Evolutionary conservation across 1,140 invertebrate species (phyloP).

Genomic region (Pachypeltis micranthus): DNA sequence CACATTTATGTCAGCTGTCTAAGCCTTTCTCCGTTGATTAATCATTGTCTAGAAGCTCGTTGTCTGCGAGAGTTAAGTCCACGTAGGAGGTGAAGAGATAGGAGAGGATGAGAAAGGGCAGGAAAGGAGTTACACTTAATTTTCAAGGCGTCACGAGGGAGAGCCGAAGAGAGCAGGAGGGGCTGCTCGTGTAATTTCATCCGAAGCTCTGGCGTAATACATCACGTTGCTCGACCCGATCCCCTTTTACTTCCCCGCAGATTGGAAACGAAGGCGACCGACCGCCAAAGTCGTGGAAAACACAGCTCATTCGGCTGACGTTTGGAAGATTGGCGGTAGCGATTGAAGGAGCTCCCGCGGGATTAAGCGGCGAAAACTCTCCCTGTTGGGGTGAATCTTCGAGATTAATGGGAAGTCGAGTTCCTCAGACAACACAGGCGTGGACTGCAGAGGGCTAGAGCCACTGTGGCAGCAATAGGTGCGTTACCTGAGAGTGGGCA

Average conservation of each 20-base stretch:
- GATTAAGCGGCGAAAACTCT: too few species aligned
- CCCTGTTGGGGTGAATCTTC: too few species aligned
- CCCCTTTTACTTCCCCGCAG: background rate
- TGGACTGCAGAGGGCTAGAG: too few species aligned
- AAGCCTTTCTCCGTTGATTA: constrained; percentile 7
- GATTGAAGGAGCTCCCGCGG: background rate
- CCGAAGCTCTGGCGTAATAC: constrained; percentile 10
- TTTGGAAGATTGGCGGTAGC: background rate
- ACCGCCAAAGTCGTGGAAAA: background rate
- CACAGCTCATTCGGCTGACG: background rate
- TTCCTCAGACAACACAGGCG: too few species aligned
- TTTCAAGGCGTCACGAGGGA: constrained; percentile 7
- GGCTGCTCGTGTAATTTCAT: constrained; percentile 13
- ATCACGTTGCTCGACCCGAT: background rate
- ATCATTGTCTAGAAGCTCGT: background rate
- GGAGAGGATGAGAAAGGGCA: background rate
- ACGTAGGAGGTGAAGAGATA: too few species aligned
- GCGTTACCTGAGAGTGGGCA: too few species aligned
- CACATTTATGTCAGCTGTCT: constrained; percentile 8
- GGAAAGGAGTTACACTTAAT: constrained; percentile 7
- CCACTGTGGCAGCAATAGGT: too few species aligned
- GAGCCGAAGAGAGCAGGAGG: background rate
- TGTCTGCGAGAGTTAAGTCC: constrained; percentile 8
- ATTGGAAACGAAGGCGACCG: constrained; percentile 7
- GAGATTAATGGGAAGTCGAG: too few species aligned